A percentile compares a stretch with the other conserved stretches of the same genome.
phyloP scores from a whole-genome alignment of 2,113 vertebrate species.

The Heteronetta atricapilla region DNA sequence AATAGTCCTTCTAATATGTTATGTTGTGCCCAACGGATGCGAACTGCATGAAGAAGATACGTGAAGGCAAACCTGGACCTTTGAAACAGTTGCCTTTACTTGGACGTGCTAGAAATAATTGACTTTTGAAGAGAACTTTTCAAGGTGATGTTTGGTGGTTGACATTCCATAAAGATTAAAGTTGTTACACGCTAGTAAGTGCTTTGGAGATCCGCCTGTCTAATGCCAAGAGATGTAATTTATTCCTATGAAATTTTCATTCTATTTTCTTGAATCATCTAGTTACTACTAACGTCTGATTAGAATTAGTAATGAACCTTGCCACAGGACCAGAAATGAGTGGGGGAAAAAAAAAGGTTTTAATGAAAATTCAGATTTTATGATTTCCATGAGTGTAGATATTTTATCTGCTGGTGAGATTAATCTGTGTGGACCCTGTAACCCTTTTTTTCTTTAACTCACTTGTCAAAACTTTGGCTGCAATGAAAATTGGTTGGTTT shows the following conservation, averaged over 20 bases:
- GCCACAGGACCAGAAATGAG: neutral
- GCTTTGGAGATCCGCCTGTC: neutral
- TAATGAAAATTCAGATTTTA: neutral
- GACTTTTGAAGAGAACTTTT: neutral
- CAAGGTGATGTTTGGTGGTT: neutral
- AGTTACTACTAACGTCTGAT: neutral
- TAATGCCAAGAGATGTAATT: neutral
- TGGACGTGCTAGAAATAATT: neutral
- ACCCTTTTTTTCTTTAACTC: neutral
- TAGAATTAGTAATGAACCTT: neutral
- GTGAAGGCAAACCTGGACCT: neutral
- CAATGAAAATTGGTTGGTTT: neutral
- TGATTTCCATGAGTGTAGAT: neutral
- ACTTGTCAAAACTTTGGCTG: neutral
- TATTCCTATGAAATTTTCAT: slow-evolving; percentile 10
- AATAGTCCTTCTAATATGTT: neutral
- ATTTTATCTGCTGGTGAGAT: neutral
- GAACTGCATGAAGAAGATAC: neutral
- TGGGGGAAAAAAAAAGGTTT: neutral
- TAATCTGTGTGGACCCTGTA: accelerated
- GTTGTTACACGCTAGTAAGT: neutral
- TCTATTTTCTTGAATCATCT: neutral
- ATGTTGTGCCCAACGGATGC: neutral
- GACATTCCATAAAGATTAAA: neutral
- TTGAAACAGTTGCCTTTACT: neutral